Base-by-base conservation (phyloP, 2,888 invertebrate species). In the Bursaphelenchus okinawaensis region DNA sequence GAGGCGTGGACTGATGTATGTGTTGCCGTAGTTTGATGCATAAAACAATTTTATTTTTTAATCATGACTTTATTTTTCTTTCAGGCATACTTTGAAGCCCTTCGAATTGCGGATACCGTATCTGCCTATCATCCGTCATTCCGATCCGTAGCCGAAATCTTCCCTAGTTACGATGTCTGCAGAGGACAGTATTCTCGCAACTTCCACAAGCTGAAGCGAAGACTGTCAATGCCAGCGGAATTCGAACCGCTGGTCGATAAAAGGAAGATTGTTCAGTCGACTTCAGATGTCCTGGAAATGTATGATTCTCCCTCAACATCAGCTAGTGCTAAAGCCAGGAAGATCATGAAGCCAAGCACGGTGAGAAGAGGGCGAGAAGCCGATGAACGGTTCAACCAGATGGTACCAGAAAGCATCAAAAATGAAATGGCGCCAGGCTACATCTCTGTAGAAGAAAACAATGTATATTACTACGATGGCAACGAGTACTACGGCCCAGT, bases 1-100 rank as follows among this genome's bases (percentile, higher is more conserved):
- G 62, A 62, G 50, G 62, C 62, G 26, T 62, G 62, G 62, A 62
- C 55, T n/a, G 62, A 62, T 50, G 60, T 59, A 28, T 9, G 56
- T n/a, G n/a, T n/a, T n/a, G n/a, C n/a, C n/a, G n/a, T n/a, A n/a
- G n/a, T n/a, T n/a, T n/a, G n/a, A n/a, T n/a, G n/a, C n/a, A n/a
- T n/a, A n/a, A n/a, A n/a, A n/a, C n/a, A n/a, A n/a, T n/a, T n/a
- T n/a, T n/a, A n/a, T n/a, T n/a, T n/a, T n/a, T n/a, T n/a, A n/a
- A n/a, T n/a, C n/a, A n/a, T n/a, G n/a, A n/a, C n/a, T 52, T 9
- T 52, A 8, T n/a, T 52, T 52, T n/a, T 22, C 12, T 16, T 56
- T 56, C 26, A 56, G 60, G 60, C 60, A 12, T 59, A 59, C 22
- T 59, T 59, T 26, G 20, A 22, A 20, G 60, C 60, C 12, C 51